A percentile compares a stretch with the other conserved stretches of the same genome.
Conservation (phyloP, 2,888 invertebrate species). For the Drosophila trichaetosa region DNA sequence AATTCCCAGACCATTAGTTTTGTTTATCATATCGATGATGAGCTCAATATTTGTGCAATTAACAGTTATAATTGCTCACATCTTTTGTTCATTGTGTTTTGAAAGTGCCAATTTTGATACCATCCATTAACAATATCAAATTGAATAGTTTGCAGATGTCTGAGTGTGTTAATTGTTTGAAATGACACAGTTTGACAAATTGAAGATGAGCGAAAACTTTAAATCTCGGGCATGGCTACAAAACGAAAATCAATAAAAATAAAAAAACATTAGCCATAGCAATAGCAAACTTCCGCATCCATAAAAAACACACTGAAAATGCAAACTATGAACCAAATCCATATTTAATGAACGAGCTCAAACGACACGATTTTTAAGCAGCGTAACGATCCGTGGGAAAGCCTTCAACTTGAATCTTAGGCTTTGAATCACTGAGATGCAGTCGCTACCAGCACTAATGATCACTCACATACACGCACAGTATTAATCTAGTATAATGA, state of each 20-base stretch:
- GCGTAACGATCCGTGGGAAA: constrained; percentile 42
- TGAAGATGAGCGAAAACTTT: constrained; percentile 7
- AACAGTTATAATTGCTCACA: constrained; percentile 1
- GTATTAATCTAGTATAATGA: constrained; percentile 9
- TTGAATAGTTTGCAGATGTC: constrained; percentile 12
- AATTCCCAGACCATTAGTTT: not conserved
- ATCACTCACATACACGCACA: constrained; percentile 9
- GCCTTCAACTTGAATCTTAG: constrained; percentile 72
- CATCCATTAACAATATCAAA: constrained; percentile 10
- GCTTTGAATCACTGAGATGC: constrained; percentile 33
- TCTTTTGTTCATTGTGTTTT: not conserved
- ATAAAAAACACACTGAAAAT: constrained; percentile 52
- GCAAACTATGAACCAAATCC: constrained; percentile 73
- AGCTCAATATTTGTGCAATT: not conserved
- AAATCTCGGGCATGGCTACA: constrained; percentile 36
- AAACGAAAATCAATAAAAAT: not conserved
- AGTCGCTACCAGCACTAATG: constrained; percentile 35
- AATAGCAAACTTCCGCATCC: constrained; percentile 60
- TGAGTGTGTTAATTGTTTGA: constrained; percentile 44
- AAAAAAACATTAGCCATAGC: not conserved
- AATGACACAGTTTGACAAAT: constrained; percentile 57
- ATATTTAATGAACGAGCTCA: constrained; percentile 61
- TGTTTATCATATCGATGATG: not conserved
- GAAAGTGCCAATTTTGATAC: constrained; percentile 13
- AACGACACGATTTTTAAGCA: constrained; percentile 4